Percentiles rank a stretch among this genome's conserved stretches.
Evolutionary conservation across 53 echinoderm and acorn worm genomes (phyloP).

Genomic region (Antedon mediterranea): DNA sequence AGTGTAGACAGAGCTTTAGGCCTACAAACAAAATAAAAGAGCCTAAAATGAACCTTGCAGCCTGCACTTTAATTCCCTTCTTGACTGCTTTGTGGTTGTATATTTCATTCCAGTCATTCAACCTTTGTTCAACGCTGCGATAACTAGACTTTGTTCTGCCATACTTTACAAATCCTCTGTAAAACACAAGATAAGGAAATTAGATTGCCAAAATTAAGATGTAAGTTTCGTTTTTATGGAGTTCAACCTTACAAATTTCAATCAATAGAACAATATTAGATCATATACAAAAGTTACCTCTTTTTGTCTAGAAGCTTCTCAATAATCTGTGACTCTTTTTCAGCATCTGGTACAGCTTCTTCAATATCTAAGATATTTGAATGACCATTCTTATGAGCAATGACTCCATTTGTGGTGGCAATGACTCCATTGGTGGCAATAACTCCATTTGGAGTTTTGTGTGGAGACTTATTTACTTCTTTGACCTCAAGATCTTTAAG

Average conservation of each 20-base stretch:
- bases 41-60: conserved; percentile 87
- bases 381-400: conserved; percentile 31
- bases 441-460: background rate
- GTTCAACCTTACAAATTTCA: too few relatives aligned
- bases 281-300: conserved; percentile 21
- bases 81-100: conserved; percentile 77
- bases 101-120: conserved; percentile 92
- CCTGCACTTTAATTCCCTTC: conserved; percentile 66
- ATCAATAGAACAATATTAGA: background rate
- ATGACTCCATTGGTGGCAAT: background rate
- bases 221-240: too few relatives aligned
- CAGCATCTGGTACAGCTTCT: conserved; percentile 69
- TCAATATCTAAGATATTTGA: conserved; percentile 72
- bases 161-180: conserved; percentile 92
- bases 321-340: conserved; percentile 50
- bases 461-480: background rate
- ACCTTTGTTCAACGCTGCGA: conserved; percentile 45
- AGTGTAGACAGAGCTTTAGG: too few relatives aligned
- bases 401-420: background rate
- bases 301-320: conserved; percentile 82
- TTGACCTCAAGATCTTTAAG: conserved; percentile 29
- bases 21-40: too few relatives aligned
- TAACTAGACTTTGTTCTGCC: conserved; percentile 66
- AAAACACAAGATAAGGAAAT: background rate
- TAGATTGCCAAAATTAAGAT: too few relatives aligned